Conservation (phyloP, 2,888 invertebrate species). For the Drosophila barbarae region DNA sequence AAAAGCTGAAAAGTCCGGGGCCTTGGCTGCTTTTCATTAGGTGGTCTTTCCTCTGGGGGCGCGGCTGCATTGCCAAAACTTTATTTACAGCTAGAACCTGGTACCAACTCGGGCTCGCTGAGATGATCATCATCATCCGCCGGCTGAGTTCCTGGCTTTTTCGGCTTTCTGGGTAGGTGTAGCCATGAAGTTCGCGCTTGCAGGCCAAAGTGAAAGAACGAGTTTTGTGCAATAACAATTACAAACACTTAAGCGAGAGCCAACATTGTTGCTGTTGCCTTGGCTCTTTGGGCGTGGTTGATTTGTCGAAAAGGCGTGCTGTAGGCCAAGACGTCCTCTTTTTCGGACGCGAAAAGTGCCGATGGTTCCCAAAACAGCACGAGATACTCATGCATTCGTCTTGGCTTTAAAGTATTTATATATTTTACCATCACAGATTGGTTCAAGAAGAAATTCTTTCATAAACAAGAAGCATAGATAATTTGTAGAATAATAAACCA, state of each 20-base stretch:
- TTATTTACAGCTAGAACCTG: conserved; percentile 69
- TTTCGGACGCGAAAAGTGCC: conserved; percentile 1
- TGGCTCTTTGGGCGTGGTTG: conserved; percentile 57
- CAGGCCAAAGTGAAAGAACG: conserved; percentile 64
- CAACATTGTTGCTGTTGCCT: conserved; percentile 15
- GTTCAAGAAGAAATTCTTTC: not conserved
- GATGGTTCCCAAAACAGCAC: not conserved
- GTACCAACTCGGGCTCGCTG: conserved; percentile 12
- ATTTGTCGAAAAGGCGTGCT: conserved; percentile 39
- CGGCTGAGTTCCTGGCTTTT: conserved; percentile 14
- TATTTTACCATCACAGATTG: not conserved
- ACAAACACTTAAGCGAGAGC: conserved; percentile 45
- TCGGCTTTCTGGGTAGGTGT: conserved; percentile 62
- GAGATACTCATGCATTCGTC: conserved; percentile 4
- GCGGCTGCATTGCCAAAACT: conserved; percentile 61
- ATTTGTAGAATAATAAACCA: not conserved
- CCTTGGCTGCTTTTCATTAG: conserved; percentile 55
- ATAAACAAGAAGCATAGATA: not conserved
- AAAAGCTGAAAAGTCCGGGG: conserved; percentile 10
- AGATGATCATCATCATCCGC: conserved; percentile 57
- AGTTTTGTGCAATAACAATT: conserved; percentile 57
- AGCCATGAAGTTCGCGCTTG: conserved; percentile 76
- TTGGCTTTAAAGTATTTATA: not conserved
- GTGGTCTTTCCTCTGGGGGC: conserved; percentile 63
- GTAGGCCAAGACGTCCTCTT: conserved; percentile 29